Conservation (phyloP, 2,797 vertebrate species). For the Microhierax caerulescens region DNA sequence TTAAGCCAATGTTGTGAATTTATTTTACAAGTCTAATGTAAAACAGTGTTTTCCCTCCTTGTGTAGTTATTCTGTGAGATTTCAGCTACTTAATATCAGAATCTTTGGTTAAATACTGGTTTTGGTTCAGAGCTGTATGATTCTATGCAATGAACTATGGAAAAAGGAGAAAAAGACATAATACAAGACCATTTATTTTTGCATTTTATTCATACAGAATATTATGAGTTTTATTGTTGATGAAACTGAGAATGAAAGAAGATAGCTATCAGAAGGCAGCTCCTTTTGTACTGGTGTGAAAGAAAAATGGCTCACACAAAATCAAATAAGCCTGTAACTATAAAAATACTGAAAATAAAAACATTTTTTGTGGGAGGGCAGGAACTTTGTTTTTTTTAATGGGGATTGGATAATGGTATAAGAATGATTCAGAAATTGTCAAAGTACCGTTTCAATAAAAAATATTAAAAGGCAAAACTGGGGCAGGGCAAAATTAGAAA, state of each 20-base stretch:
- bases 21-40: neutral
- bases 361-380: neutral
- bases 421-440: neutral
- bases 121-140: neutral
- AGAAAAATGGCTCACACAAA: conserved; percentile 45
- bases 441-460: neutral
- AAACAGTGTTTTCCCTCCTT: neutral
- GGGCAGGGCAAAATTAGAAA: neutral
- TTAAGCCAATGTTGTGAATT: neutral
- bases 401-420: neutral
- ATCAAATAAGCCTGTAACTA: conserved; percentile 18
- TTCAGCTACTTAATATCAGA: neutral
- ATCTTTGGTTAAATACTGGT: neutral
- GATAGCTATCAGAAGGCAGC: conserved; percentile 3
- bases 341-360: conserved; percentile 33
- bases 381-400: neutral
- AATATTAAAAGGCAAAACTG: neutral
- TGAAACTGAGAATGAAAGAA: conserved; percentile 21
- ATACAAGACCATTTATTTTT: neutral
- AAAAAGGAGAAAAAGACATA: neutral
- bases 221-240: neutral
- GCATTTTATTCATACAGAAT: conserved; percentile 3
- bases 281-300: neutral
- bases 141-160: neutral
- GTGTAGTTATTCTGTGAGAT: neutral